Percentiles rank a stretch among this genome's conserved stretches.
These are phyloP conservation scores for Hemaris fuciformis DNA, from an alignment of 2,888 invertebrate genomes.

Conservation along the genomic window DNA sequence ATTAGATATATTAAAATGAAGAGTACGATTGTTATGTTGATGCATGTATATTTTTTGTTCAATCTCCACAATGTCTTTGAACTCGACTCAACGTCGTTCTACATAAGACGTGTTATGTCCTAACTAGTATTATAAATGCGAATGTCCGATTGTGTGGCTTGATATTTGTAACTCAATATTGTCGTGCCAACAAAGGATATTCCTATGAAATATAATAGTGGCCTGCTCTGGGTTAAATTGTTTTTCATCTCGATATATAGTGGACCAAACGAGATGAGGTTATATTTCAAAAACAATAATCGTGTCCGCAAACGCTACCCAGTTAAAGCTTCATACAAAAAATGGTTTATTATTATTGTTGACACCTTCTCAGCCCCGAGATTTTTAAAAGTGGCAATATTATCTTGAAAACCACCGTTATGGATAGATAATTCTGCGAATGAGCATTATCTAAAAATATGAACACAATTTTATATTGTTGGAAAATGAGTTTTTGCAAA, in stretches of 20 bases:
- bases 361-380: background rate
- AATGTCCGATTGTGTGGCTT: background rate
- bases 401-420: background rate
- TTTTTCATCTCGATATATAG: background rate
- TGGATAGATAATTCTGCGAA: background rate
- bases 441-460: conserved; percentile 1
- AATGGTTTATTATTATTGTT: background rate
- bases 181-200: background rate
- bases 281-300: background rate
- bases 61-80: conserved; percentile 19
- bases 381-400: background rate
- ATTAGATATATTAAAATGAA: conserved; percentile 22
- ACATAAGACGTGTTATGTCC: background rate
- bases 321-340: background rate
- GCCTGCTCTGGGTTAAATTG: background rate
- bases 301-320: background rate
- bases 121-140: background rate
- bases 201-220: background rate
- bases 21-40: conserved; percentile 24
- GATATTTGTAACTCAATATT: conserved; percentile 4
- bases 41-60: conserved; percentile 23
- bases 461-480: background rate
- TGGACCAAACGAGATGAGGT: background rate
- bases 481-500: conserved; percentile 7
- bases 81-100: conserved; percentile 12